Evolutionary conservation across 2,113 vertebrate genomes (phyloP).

Genomic region (Azemiops feae): DNA sequence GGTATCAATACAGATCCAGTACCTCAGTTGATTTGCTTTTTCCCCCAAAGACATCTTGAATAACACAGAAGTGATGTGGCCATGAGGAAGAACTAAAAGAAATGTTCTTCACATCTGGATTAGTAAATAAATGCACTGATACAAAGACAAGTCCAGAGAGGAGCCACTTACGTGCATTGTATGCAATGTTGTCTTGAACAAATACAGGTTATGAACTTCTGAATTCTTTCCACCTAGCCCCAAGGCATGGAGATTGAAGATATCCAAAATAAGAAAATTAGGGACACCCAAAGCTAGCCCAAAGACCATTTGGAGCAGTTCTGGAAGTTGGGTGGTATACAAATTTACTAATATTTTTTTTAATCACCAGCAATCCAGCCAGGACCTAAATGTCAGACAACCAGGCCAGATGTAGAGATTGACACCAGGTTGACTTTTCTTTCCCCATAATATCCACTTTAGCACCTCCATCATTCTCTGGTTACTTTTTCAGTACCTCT

Average conservation of each 20-base stretch:
- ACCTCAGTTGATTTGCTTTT: not conserved
- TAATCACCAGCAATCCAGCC: not conserved
- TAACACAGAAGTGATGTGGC: not conserved
- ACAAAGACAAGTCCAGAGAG: not conserved
- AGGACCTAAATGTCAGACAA: not conserved
- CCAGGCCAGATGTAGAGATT: not conserved
- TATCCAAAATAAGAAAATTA: not conserved
- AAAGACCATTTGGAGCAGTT: not conserved
- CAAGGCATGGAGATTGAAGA: not conserved
- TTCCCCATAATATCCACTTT: not conserved
- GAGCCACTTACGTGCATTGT: not conserved
- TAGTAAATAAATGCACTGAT: not conserved
- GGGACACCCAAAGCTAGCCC: not conserved
- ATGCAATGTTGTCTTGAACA: not conserved
- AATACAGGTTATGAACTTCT: not conserved
- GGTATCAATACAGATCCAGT: not conserved
- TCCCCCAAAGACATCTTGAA: not conserved
- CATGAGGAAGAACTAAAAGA: not conserved
- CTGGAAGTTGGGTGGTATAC: not conserved
- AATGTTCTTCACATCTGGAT: not conserved
- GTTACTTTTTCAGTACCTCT: not conserved
- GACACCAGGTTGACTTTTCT: not conserved
- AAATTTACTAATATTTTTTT: not conserved
- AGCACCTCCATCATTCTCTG: not conserved
- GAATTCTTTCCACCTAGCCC: not conserved